phyloP scores from a whole-genome alignment of 2,797 vertebrate genomes.

The Tamandua tetradactyla region DNA sequence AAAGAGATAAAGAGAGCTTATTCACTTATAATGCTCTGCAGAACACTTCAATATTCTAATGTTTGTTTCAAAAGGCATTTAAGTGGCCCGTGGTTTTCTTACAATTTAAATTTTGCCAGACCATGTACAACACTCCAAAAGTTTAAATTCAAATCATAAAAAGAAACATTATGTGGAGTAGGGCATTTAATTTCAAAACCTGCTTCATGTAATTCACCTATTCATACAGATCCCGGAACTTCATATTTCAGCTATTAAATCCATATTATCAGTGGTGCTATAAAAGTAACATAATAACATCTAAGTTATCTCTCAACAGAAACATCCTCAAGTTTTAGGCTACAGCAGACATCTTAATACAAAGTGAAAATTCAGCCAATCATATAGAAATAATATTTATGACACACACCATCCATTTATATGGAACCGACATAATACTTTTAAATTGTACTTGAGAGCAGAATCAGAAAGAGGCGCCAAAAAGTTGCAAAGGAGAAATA shows the following conservation, averaged over 20 bases:
- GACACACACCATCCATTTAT: not conserved
- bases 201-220: not conserved
- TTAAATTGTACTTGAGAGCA: not conserved
- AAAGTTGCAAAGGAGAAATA: constrained; percentile 38
- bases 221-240: not conserved
- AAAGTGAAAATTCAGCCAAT: constrained; percentile 18
- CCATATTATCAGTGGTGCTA: not conserved
- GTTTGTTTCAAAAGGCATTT: not conserved
- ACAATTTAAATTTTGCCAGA: not conserved
- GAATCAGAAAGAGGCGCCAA: not conserved
- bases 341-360: not conserved
- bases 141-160: not conserved
- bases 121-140: not conserved
- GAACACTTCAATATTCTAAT: not conserved
- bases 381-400: not conserved
- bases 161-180: not conserved
- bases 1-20: not conserved
- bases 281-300: not conserved
- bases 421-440: not conserved
- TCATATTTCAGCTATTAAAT: not conserved
- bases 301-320: not conserved
- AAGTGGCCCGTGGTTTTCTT: not conserved
- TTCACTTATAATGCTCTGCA: not conserved
- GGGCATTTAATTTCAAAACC: not conserved
- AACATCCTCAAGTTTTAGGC: not conserved